These are phyloP conservation scores for Stenchaetothrips biformis DNA, from an alignment of 2,888 invertebrate species.

Conservation along the genomic window DNA sequence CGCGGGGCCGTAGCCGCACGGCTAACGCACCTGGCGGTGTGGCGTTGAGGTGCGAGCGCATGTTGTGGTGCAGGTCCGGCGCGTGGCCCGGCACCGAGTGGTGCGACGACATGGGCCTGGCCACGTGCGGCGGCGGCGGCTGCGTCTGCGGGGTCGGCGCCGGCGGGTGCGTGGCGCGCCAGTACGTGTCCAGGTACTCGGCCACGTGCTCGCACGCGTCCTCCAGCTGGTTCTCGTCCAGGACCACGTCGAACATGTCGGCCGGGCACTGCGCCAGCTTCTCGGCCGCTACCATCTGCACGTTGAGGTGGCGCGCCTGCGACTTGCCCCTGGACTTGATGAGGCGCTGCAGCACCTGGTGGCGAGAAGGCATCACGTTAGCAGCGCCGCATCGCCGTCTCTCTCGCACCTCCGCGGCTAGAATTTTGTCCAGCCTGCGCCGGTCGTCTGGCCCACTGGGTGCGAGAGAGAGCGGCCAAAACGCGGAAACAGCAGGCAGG, in stretches of 20 bases:
- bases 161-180: conserved; percentile 95
- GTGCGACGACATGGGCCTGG: conserved; percentile 31
- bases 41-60: conserved; percentile 41
- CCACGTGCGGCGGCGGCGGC: conserved; percentile 42
- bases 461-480: too few species aligned
- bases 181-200: conserved; percentile 96
- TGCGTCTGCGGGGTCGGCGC: conserved; percentile 57
- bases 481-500: too few species aligned
- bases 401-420: not conserved
- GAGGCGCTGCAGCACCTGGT: conserved; percentile 88
- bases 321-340: conserved; percentile 99
- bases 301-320: conserved; percentile 94
- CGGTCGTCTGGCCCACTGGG: too few species aligned
- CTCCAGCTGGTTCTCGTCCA: conserved; percentile 98
- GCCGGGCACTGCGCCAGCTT: conserved; percentile 96
- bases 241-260: conserved; percentile 98
- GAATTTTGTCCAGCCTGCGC: too few species aligned
- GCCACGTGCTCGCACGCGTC: conserved; percentile 99
- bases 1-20: too few species aligned
- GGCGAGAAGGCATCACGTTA: conserved; percentile 34
- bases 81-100: conserved; percentile 30
- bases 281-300: conserved; percentile 99
- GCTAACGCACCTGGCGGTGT: conserved; percentile 56
- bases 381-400: too few species aligned
- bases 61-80: conserved; percentile 32